phyloP scores from a whole-genome alignment of 1,140 invertebrate genomes.

The Portunus trituberculatus region DNA sequence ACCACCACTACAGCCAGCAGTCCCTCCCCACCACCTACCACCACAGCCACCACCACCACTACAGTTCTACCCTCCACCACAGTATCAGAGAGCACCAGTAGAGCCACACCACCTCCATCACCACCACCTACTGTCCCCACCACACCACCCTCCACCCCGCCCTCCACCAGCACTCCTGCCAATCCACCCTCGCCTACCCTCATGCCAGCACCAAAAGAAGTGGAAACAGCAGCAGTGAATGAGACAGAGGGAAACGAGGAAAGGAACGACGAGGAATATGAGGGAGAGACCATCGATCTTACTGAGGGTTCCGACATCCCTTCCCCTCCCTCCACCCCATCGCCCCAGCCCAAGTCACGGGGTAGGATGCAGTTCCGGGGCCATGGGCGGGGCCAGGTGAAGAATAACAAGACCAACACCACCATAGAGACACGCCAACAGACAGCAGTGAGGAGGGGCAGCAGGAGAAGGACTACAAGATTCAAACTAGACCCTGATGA shows the following conservation, averaged over 20 bases:
- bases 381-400: conserved; percentile 34
- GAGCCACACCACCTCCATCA: background rate
- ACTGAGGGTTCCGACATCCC: conserved; percentile 63
- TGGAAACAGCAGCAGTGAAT: background rate
- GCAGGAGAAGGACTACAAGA: conserved; percentile 55
- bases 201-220: background rate
- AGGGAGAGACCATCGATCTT: background rate
- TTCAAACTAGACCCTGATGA: conserved; percentile 66
- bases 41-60: background rate
- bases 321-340: conserved; percentile 65
- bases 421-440: background rate
- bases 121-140: background rate
- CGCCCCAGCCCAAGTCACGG: conserved; percentile 45
- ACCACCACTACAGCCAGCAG: conserved; percentile 15
- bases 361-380: conserved; percentile 44
- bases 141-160: background rate
- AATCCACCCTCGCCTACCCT: background rate
- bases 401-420: background rate
- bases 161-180: background rate
- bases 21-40: background rate
- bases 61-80: background rate
- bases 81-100: background rate
- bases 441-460: conserved; percentile 44
- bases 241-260: background rate
- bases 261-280: background rate